A percentile compares a stretch with the other conserved stretches of the same genome.
Evolutionary conservation across 2,888 invertebrate species (phyloP).

Genomic region (Hedya salicella): DNA sequence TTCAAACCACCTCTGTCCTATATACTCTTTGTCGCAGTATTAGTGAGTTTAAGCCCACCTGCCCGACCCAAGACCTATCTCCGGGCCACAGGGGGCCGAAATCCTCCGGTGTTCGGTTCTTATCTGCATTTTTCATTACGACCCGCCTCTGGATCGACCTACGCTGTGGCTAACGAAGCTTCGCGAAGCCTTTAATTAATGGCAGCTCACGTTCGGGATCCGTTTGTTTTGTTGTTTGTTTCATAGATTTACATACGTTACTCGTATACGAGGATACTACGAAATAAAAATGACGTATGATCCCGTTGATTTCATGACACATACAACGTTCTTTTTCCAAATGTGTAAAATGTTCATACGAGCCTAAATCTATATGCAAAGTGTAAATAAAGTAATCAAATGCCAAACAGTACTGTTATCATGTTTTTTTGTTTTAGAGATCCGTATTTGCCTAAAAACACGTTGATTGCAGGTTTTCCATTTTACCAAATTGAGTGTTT

Average conservation of each 20-base stretch:
- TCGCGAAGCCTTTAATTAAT: conserved; percentile 34
- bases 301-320: neutral
- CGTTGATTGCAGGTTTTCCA: neutral
- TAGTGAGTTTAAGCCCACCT: conserved; percentile 32
- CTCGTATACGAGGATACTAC: neutral
- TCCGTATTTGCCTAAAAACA: neutral
- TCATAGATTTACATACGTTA: conserved; percentile 20
- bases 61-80: conserved; percentile 18
- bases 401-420: neutral
- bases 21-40: conserved; percentile 22
- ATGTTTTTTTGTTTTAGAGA: neutral
- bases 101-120: conserved; percentile 24
- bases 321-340: neutral
- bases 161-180: conserved; percentile 27
- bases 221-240: conserved; percentile 17
- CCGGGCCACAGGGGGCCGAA: conserved; percentile 23
- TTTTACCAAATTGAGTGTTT: neutral
- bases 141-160: conserved; percentile 9
- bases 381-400: conserved; percentile 14
- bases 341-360: neutral
- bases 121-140: conserved; percentile 42
- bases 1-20: neutral
- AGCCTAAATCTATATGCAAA: neutral
- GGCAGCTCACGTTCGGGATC: conserved; percentile 26
- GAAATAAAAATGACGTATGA: neutral